Base-by-base conservation (phyloP, 2,113 vertebrate genomes). In the Cyphomyrus plagiostoma region DNA sequence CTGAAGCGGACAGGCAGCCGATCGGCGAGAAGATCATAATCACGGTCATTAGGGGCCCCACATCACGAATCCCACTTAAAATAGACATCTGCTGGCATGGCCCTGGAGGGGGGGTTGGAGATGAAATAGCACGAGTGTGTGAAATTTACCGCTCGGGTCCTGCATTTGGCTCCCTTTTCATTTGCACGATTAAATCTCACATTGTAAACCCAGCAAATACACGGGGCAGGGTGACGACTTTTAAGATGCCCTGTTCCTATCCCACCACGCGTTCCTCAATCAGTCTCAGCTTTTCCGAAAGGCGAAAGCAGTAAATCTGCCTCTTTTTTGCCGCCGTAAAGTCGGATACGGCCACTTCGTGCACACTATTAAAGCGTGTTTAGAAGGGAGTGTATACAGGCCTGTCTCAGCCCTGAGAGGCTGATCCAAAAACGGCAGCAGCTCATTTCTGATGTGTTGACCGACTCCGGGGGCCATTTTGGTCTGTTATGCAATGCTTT, bases 221-320 rank as follows among this genome's bases (percentile, higher is more conserved):
- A 87, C 13, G 53, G 35, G 86, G 39, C 35, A n/a, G 52, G 86
- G 53, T 53, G 85, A 87, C 17, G 53, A 62, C 53, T 23, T 17
- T 50, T 42, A 53, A 88, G 10, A 88, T 23, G 17, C 52, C 2
- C 26, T 17, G 52, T 15, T 23, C 49, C 52, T 11, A 26, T 88
- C 35, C 56, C 4, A 23, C 39, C 5, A 23, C 39, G 19, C 19
- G n/a, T 88, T 62, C 39, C 3, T 88, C 52, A 88, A 53, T 46
- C 86, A 62, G 35, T 62, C 30, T 88, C 35, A 13, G 56, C 53
- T 66, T 30, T 45, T 30, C 62, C 35, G 7, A 88, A 45, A 39
- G 56, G 87, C 58, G 87, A 88, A 46, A 66, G 87, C 87, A 66
- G 23, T 88, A 42, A 88, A 88, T 88, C 42, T 62, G 87, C 84